phyloP scores from a whole-genome alignment of 2,888 invertebrate species.

The Polydrusus tereticollis region DNA sequence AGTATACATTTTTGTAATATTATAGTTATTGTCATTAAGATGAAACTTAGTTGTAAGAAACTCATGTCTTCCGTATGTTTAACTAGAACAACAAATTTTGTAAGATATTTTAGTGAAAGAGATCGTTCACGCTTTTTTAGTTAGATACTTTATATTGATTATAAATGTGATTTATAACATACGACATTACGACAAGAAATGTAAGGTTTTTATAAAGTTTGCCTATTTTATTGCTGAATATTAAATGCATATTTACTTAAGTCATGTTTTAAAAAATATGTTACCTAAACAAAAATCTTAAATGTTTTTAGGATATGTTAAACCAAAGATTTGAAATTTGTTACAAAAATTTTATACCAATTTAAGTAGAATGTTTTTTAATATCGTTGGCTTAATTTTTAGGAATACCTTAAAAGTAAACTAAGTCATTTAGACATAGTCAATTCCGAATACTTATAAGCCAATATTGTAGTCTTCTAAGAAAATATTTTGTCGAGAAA shows the following conservation, averaged over 20 bases:
- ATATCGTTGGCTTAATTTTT: conserved; percentile 4
- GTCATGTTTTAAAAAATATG: no score
- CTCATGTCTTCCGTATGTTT: not conserved
- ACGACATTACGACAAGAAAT: no score
- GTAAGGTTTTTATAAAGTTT: no score
- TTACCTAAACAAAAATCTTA: no score
- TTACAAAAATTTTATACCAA: not conserved
- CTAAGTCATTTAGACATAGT: conserved; percentile 40
- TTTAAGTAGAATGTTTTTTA: conserved; percentile 9
- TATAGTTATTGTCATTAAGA: not conserved
- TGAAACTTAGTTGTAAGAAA: conserved; percentile 11
- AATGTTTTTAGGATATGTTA: not conserved
- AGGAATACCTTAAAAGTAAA: conserved; percentile 1
- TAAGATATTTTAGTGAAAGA: not conserved
- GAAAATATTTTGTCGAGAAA: not conserved
- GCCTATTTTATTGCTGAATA: no score
- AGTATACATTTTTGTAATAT: conserved; percentile 24
- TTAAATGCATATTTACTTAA: no score
- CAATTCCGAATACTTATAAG: conserved; percentile 26
- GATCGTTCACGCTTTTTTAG: no score
- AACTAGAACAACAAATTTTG: not conserved
- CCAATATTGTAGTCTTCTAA: not conserved
- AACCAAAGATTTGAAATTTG: not conserved
- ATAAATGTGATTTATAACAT: no score
- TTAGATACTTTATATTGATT: no score